Evolutionary conservation across 2,113 vertebrate species (phyloP), one percentile per base, ranked within the genome.

Genomic region (Etheostoma cragini): DNA sequence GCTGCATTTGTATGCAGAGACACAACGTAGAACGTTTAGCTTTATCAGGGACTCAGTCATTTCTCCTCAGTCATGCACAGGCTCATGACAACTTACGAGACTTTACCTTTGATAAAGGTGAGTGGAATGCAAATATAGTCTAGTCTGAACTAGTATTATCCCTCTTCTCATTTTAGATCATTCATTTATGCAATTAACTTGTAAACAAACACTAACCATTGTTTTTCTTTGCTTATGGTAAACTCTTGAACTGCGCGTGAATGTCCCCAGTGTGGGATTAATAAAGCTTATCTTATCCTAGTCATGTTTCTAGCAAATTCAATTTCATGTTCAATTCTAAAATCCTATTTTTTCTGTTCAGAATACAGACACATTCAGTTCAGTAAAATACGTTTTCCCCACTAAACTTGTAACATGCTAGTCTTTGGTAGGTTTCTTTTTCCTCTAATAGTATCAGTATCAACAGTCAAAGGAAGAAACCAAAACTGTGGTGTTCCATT

Each of bases 21-120:
- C 62, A 45, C 24, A 26, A 70, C 1, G 4, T 35, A 76, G 30
- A 76, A 66, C 47, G 72, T 69, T 72, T 26, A 80, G 65, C 49
- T 58, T 50, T 5, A n/a, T 38, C 45, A 16, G 60, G 67, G 72
- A 53, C 67, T 71, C 24, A 1, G 26, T 57, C 82, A 78, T 52
- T 82, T 72, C 24, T 76, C 64, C 75, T 81, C 73, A 80, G 82
- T 71, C 81, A 93, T 93, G 91, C 57, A 50, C 14, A 60, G 71
- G 15, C 63, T 77, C 19, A 22, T 1, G 17, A 83, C 89, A 15
- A 85, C 76, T 54, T 83, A 84, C 50, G 58, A 93, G 68, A 93
- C 90, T 0, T 71, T 90, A 56, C 89, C 91, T 88, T 61, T 92
- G 82, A n/a, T 84, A 21, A 49, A 90, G 93, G 94, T 94, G 81